These are phyloP conservation scores for Sternotherus odoratus DNA, from an alignment of 2,797 vertebrate species.

Conservation along the genomic window DNA sequence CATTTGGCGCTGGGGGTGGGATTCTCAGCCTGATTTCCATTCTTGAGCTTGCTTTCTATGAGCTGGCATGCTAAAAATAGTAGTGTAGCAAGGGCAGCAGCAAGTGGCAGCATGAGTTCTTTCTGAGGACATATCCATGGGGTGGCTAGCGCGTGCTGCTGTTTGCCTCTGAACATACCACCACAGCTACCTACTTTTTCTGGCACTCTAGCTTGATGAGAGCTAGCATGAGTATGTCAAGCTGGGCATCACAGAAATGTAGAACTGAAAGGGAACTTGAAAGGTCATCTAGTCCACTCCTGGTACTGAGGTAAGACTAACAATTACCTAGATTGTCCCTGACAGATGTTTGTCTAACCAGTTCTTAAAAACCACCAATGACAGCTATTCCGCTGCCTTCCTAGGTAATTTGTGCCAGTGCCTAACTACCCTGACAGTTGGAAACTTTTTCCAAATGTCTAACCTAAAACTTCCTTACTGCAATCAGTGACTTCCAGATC, in stretches of 20 bases:
- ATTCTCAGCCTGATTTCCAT: background rate
- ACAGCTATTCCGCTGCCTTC: background rate
- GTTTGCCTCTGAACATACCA: background rate
- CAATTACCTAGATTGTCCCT: background rate
- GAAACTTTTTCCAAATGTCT: background rate
- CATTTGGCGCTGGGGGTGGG: background rate
- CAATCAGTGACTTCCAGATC: background rate
- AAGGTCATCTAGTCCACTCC: background rate
- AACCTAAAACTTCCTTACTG: background rate
- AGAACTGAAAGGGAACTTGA: background rate
- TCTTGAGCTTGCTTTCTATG: background rate
- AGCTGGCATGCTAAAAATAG: background rate
- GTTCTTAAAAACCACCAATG: background rate
- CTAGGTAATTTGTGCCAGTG: background rate
- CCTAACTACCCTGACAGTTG: background rate
- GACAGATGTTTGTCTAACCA: background rate
- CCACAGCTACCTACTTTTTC: background rate
- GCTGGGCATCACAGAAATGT: background rate
- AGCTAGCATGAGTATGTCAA: background rate
- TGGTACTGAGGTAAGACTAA: background rate
- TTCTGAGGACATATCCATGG: background rate
- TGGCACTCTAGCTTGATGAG: background rate
- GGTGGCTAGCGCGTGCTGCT: background rate
- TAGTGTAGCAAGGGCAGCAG: background rate
- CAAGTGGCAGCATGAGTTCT: background rate